A percentile compares a stretch with the other conserved stretches of the same genome.
These are phyloP conservation scores for Diploptera punctata DNA, from an alignment of 2,888 invertebrate genomes.

Conservation along the genomic window DNA sequence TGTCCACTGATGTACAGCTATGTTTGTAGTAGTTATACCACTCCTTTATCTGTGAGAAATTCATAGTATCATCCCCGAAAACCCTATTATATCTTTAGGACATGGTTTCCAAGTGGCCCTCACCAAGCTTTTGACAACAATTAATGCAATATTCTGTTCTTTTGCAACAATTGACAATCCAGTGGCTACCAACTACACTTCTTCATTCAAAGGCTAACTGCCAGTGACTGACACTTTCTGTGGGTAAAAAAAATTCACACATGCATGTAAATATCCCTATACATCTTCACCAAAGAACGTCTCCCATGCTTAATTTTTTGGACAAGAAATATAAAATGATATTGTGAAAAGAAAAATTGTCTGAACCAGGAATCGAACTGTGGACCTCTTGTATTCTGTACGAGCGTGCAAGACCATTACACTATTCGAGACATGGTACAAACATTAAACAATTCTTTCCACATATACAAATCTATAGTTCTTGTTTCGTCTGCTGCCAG, in stretches of 20 bases:
- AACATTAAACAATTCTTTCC: too few species aligned
- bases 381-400: too few species aligned
- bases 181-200: background rate
- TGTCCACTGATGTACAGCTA: slow-evolving; percentile 10
- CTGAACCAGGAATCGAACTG: too few species aligned
- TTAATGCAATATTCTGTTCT: background rate
- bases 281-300: background rate
- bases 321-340: too few species aligned
- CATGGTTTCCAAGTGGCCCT: background rate
- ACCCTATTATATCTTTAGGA: background rate
- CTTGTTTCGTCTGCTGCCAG: too few species aligned
- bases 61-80: background rate
- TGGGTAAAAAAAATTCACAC: background rate
- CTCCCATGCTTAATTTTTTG: background rate
- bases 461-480: too few species aligned
- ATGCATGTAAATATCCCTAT: background rate
- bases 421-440: too few species aligned
- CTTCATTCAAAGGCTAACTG: background rate
- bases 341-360: too few species aligned
- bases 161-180: background rate
- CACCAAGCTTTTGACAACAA: background rate
- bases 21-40: slow-evolving; percentile 3
- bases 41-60: background rate
- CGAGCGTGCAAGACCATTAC: too few species aligned
- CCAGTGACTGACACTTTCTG: background rate